Evolutionary conservation across 2,888 invertebrate genomes (phyloP).

Genomic region (Eristalis intricaria): DNA sequence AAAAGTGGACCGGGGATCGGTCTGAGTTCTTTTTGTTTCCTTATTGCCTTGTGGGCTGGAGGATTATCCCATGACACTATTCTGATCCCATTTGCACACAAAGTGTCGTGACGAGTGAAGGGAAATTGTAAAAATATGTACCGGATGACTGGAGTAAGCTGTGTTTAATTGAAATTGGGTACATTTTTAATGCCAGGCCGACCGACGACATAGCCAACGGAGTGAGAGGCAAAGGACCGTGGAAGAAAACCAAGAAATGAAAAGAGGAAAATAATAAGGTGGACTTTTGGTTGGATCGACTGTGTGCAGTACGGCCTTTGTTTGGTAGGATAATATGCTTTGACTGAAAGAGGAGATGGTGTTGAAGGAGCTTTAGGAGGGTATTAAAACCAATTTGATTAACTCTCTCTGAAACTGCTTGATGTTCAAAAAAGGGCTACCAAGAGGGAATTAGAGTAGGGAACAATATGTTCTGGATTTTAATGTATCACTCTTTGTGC

Average conservation of each 20-base stretch:
- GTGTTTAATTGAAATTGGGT: slow-evolving; percentile 68
- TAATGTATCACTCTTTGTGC: too few relatives aligned
- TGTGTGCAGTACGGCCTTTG: neutral
- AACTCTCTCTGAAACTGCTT: neutral
- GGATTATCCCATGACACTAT: slow-evolving; percentile 56
- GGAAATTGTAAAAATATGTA: slow-evolving; percentile 62
- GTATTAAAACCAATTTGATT: neutral
- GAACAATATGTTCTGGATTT: too few relatives aligned
- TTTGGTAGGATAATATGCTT: slow-evolving; percentile 34
- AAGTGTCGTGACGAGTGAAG: slow-evolving; percentile 40
- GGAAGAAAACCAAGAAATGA: neutral
- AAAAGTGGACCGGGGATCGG: neutral
- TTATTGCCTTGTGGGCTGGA: slow-evolving; percentile 44
- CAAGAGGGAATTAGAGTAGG: neutral
- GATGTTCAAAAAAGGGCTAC: neutral
- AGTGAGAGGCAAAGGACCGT: neutral
- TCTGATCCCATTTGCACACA: slow-evolving; percentile 57
- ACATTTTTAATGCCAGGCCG: slow-evolving; percentile 60
- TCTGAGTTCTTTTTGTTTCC: slow-evolving; percentile 10
- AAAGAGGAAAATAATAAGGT: neutral
- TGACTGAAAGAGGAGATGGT: neutral
- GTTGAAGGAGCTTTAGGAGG: neutral
- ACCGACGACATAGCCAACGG: neutral
- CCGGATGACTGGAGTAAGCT: slow-evolving; percentile 63
- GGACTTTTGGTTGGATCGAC: neutral